Percentiles rank a stretch among this genome's conserved stretches.
Evolutionary conservation across 2,888 invertebrate species (phyloP).

Genomic region (Hypsopygia costalis): DNA sequence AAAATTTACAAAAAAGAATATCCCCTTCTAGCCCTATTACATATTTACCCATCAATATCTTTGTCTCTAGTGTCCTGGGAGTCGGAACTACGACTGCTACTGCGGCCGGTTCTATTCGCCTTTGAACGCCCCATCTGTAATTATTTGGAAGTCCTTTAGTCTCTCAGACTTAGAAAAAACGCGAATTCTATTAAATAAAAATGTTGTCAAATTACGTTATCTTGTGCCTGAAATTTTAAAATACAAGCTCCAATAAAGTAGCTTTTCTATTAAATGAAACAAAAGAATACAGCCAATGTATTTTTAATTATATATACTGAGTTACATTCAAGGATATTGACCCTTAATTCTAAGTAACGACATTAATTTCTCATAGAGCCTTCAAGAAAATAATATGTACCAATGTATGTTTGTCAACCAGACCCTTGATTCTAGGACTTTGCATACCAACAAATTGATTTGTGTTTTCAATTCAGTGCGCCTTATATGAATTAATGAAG

Average conservation of each 20-base stretch:
- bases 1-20: not conserved
- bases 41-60: constrained; percentile 74
- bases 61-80: constrained; percentile 59
- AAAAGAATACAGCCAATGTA: not conserved
- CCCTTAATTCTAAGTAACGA: not conserved
- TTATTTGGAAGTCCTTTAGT: constrained; percentile 33
- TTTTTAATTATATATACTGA: not conserved
- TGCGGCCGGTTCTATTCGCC: constrained; percentile 46
- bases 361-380: too few relatives aligned
- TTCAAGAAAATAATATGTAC: too few relatives aligned
- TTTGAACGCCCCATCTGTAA: constrained; percentile 75
- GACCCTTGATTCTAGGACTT: too few relatives aligned
- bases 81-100: constrained; percentile 65
- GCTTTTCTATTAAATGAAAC: not conserved
- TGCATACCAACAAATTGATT: too few relatives aligned
- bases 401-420: too few relatives aligned
- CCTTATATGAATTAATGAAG: too few relatives aligned
- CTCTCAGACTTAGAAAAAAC: constrained; percentile 2
- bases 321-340: too few relatives aligned
- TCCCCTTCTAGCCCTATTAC: constrained; percentile 5
- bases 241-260: too few relatives aligned
- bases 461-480: too few relatives aligned
- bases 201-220: too few relatives aligned
- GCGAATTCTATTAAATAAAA: not conserved
- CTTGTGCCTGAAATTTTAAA: too few relatives aligned